These are phyloP conservation scores for Laticauda colubrina DNA, from an alignment of 2,113 vertebrate genomes.

Conservation along the genomic window DNA sequence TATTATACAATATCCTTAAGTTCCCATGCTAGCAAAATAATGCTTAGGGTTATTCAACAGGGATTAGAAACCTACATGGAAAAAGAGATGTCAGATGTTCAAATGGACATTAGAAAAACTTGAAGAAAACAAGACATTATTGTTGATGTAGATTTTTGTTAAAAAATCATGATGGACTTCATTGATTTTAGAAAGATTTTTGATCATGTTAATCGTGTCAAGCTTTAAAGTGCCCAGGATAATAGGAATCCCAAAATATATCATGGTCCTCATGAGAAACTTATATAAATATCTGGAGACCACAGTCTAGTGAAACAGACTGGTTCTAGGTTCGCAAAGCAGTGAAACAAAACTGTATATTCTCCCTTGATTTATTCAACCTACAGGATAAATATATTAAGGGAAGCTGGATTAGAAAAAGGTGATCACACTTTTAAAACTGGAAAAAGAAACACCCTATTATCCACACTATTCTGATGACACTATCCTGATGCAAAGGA, in stretches of 20 bases:
- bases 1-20: background rate
- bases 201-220: background rate
- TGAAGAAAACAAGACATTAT: background rate
- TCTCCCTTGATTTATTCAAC: background rate
- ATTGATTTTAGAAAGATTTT: background rate
- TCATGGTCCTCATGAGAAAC: background rate
- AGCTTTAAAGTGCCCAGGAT: background rate
- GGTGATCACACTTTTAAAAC: background rate
- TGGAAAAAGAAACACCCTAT: background rate
- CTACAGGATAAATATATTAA: background rate
- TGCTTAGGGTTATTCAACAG: background rate
- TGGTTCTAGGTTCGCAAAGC: background rate
- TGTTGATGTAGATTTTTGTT: background rate
- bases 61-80: background rate
- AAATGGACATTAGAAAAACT: background rate
- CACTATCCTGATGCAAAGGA: background rate
- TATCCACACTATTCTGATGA: background rate
- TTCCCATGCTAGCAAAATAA: background rate
- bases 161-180: too few species aligned
- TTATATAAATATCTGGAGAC: background rate
- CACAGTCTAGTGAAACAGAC: background rate
- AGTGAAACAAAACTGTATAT: background rate
- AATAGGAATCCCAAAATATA: background rate
- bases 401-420: background rate
- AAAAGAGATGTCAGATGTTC: background rate